Evolutionary conservation across 2,888 invertebrate genomes (phyloP).

Genomic region (Boloria selene): DNA sequence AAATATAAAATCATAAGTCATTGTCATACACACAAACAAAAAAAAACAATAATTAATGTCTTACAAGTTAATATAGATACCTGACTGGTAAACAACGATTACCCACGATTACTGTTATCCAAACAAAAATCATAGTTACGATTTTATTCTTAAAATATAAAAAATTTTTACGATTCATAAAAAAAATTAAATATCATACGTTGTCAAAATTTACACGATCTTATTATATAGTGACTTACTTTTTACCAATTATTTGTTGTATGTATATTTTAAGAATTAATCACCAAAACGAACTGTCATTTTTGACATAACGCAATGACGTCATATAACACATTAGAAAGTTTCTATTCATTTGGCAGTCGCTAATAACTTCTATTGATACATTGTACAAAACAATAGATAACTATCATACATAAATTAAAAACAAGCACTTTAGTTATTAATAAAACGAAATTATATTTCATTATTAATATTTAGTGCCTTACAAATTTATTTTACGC

Average conservation of each 20-base stretch:
- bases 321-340: not conserved
- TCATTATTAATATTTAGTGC: not conserved
- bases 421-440: not conserved
- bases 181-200: not conserved
- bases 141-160: not conserved
- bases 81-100: slow-evolving; percentile 64
- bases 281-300: not conserved
- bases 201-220: not conserved
- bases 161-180: not conserved
- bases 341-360: slow-evolving; percentile 6
- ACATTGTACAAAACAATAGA: not conserved
- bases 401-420: slow-evolving; percentile 2
- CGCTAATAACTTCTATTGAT: not conserved
- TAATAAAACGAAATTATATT: slow-evolving; percentile 2
- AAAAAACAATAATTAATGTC: slow-evolving; percentile 44
- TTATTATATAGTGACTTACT: slow-evolving; percentile 13
- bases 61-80: slow-evolving; percentile 45
- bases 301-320: slow-evolving; percentile 1
- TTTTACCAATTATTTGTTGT: not conserved
- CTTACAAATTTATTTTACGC: not conserved
- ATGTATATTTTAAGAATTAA: slow-evolving; percentile 2
- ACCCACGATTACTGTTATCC: slow-evolving; percentile 53
- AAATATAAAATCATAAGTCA: slow-evolving; percentile 39
- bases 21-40: slow-evolving; percentile 31
- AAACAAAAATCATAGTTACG: slow-evolving; percentile 16